Base-by-base conservation (phyloP, 2,888 invertebrate species). In the Eristalinus aeneus region DNA sequence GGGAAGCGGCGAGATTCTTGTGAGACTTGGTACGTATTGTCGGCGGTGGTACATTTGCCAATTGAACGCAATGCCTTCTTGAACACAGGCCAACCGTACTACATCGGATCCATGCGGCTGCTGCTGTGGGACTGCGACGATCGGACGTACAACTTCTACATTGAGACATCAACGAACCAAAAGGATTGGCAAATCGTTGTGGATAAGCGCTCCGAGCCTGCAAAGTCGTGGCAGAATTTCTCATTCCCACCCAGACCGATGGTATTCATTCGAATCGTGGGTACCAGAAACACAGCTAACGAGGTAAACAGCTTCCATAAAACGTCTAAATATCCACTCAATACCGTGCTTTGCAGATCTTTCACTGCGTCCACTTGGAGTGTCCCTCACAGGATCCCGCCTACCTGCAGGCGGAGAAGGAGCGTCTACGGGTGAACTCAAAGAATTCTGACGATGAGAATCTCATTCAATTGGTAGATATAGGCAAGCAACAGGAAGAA, bases 301-400 rank as follows among this genome's bases (percentile, higher is more conserved):
- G 98, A 98, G 95, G 98, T 96, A 92, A 90, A 88, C 88, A 78
- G 84, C 8, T 16, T 16, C 32, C 0, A 22, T 36, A 27, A 58
- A 58, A 46, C 56, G n/a, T 0, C n/a, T 6, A 46, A 12, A 6
- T 39, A 6, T 12, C 20, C 20, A 9, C 23, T 56, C 56, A 56
- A 5, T 1, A 1, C 12, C 23, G 23, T 56, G 22, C 23, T 4
- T 56, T 56, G 2, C 89, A 98, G 97, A 98, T 98, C 75, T 99
- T 99, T 93, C 99, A 99, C 92, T 97, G 98, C 91, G 99, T 99
- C 72, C 99, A 99, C 93, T 96, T 99, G 93, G 99, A 99, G 93
- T 98, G 98, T 89, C 99, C 99, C 6, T 96, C 97, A 34, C 96
- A 96, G 88, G 92, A 92, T 87, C 89, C 89, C 6, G 88, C 72